Conservation (phyloP, 2,113 vertebrate genomes). For the Gnathonemus echidnorhynchus region DNA sequence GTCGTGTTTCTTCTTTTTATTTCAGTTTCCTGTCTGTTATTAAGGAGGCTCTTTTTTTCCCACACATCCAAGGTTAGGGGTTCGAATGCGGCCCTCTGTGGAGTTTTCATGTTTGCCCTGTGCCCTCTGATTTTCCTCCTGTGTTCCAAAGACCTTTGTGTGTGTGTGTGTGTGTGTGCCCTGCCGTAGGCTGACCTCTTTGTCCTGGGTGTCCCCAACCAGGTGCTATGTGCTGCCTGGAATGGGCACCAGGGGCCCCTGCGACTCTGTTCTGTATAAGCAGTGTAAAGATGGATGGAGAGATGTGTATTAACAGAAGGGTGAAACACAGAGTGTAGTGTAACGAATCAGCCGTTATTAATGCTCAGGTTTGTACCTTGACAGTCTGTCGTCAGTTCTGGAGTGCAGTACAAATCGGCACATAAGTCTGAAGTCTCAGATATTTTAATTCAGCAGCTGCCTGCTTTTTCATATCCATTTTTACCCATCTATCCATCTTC, state of each 20-base stretch:
- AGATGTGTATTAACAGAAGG: background rate
- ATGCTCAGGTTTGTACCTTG: background rate
- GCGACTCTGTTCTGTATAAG: background rate
- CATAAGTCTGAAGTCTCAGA: background rate
- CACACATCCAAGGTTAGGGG: background rate
- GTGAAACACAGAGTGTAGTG: background rate
- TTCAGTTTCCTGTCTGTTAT: background rate
- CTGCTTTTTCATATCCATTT: background rate
- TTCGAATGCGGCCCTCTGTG: background rate
- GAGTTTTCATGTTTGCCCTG: background rate
- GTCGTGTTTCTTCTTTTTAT: background rate
- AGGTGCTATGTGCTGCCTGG: background rate
- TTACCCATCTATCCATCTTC: background rate
- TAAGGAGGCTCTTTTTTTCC: background rate
- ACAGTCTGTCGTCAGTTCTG: background rate
- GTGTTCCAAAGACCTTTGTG: background rate
- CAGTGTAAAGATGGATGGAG: background rate
- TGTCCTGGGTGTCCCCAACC: background rate
- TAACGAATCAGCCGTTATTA: background rate
- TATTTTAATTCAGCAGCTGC: background rate
- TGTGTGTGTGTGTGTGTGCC: background rate
- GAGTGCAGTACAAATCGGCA: background rate
- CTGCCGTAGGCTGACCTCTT: background rate
- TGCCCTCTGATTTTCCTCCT: background rate
- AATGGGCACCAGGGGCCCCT: background rate